Evolutionary conservation across 2,113 vertebrate genomes (phyloP), one percentile per base, ranked within the genome.

Genomic region (Hypocryptadius cinnamomeus): DNA sequence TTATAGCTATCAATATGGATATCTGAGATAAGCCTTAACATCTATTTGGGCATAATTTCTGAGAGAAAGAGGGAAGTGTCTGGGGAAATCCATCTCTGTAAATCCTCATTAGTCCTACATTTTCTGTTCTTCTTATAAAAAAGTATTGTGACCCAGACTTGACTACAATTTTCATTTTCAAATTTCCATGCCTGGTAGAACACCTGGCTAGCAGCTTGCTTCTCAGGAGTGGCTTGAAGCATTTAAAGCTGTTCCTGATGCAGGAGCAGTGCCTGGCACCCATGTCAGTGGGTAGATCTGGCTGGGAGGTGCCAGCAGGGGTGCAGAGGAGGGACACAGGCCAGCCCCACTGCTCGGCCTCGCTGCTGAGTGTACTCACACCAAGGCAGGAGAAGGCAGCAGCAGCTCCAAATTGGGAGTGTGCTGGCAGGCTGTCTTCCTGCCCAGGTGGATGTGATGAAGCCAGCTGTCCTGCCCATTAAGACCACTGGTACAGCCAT

Each of bases 281-380:
- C 28, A 5, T n/a, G 48, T 8, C 21, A 35, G 44, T 2, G 11
- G 22, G 42, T 6, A 53, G 56, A 35, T 31, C 14, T 48, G 66
- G 44, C 51, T 31, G 2, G 1, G n/a, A 5, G 20, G 8, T 54
- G 51, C 30, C 76, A 72, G 56, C 31, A 44, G 31, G 30, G 51
- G 15, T 5, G 5, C 73, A 42, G 45, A 47, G 27, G 5, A 28
- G 31, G 50, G 56, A 59, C 3, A 5, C 14, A 22, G 40, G 33
- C 21, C 45, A 48, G 45, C 11, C 2, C 35, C 2, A 1, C 1
- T 4, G 63, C 82, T 57, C 0, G 0, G 50, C 18, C 23, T 47
- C 6, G 0, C 2, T 3, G 23, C 19, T 0, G 4, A 54, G 44
- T 4, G 28, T 44, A 8, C 19, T 79, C 9, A 9, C 37, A n/a